phyloP scores from a whole-genome alignment of 2,888 invertebrate species.

The Ctena decussata region DNA sequence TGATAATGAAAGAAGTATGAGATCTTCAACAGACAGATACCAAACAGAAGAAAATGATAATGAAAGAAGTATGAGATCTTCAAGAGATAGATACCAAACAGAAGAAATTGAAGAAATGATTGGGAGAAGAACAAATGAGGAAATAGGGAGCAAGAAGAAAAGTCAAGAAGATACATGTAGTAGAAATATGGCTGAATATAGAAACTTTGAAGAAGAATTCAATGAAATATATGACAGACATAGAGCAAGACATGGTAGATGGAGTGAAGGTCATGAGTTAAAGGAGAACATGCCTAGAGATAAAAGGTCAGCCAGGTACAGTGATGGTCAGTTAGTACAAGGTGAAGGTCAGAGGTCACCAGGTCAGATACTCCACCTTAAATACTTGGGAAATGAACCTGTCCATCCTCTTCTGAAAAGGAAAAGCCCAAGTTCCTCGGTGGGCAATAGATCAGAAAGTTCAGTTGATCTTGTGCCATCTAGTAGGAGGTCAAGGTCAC shows the following conservation, averaged over 20 bases:
- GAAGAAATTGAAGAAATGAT: background rate
- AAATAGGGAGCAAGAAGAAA: background rate
- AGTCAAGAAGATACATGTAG: too few relatives aligned
- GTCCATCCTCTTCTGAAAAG: too few relatives aligned
- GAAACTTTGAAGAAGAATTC: too few relatives aligned
- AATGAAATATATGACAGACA: background rate
- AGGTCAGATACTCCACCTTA: background rate
- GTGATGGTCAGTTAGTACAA: conserved; percentile 20
- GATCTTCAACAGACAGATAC: background rate
- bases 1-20: background rate
- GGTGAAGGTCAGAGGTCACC: conserved; percentile 6
- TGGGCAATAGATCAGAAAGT: background rate
- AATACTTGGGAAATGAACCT: background rate
- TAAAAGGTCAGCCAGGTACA: background rate
- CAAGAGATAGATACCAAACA: background rate
- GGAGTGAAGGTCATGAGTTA: conserved; percentile 36
- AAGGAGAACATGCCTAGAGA: background rate
- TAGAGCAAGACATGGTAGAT: conserved; percentile 10
- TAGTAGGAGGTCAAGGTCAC: background rate
- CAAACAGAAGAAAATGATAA: background rate
- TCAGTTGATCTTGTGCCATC: background rate
- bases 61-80: background rate
- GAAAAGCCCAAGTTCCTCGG: background rate
- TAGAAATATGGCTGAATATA: too few relatives aligned
- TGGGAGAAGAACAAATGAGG: background rate